These are phyloP conservation scores for Pseudopleuronectes americanus DNA, from an alignment of 2,797 vertebrate species.

Conservation along the genomic window DNA sequence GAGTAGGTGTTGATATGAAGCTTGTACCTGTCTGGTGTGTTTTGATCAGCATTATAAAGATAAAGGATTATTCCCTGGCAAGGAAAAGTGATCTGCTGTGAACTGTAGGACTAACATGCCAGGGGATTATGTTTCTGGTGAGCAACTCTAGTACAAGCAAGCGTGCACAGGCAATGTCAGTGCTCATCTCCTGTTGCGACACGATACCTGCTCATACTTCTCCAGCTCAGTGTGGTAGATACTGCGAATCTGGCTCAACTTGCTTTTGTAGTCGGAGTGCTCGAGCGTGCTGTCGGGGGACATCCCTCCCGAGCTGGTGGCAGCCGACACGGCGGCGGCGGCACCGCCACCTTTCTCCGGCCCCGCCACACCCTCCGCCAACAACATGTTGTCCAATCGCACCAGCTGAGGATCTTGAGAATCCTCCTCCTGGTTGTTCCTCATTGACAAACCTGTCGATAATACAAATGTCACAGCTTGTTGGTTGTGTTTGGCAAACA, in stretches of 20 bases:
- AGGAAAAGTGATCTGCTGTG: slow-evolving; percentile 12
- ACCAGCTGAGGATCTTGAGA: slow-evolving; percentile 93
- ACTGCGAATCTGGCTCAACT: slow-evolving; percentile 94
- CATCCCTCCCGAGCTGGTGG: slow-evolving; percentile 91
- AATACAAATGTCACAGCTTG: slow-evolving; percentile 11
- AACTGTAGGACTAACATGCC: slow-evolving; percentile 54
- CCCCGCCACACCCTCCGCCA: slow-evolving; percentile 93
- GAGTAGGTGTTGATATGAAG: background rate
- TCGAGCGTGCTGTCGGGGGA: slow-evolving; percentile 94
- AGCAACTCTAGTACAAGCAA: slow-evolving; percentile 60
- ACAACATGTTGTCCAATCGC: slow-evolving; percentile 94
- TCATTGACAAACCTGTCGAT: slow-evolving; percentile 89
- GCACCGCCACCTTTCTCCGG: slow-evolving; percentile 93
- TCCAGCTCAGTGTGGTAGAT: slow-evolving; percentile 97
- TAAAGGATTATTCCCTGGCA: background rate
- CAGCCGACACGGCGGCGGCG: slow-evolving; percentile 89
- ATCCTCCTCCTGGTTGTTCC: slow-evolving; percentile 92
- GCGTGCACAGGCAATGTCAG: slow-evolving; percentile 67
- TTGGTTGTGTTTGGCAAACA: slow-evolving; percentile 13
- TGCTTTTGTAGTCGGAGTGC: slow-evolving; percentile 96
- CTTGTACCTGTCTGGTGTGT: background rate
- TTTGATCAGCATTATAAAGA: slow-evolving; percentile 16
- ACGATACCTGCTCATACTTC: slow-evolving; percentile 94
- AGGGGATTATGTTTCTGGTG: slow-evolving; percentile 45
- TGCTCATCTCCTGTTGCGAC: slow-evolving; percentile 59